These are phyloP conservation scores for Lasioglossum calceatum DNA, from an alignment of 2,888 invertebrate genomes.

Conservation along the genomic window DNA sequence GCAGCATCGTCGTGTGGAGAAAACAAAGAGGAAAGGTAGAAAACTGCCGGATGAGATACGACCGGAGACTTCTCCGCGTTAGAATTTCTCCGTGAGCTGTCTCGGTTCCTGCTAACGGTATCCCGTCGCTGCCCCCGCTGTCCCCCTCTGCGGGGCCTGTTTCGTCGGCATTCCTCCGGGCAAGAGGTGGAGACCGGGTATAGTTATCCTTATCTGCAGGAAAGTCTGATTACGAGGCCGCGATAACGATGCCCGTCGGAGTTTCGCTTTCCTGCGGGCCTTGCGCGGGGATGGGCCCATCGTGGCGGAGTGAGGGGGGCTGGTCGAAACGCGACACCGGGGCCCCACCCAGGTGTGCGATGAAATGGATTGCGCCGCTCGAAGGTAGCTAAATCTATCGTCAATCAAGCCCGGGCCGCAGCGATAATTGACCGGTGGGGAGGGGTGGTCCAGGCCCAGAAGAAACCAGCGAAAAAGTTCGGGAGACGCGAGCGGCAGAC, in stretches of 20 bases:
- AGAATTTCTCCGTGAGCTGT: conserved; percentile 34
- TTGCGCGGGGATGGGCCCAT: background rate
- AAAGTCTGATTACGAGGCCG: conserved; percentile 39
- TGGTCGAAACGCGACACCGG: conserved; percentile 36
- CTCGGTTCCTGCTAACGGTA: conserved; percentile 48
- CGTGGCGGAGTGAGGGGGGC: background rate
- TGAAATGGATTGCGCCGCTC: conserved; percentile 57
- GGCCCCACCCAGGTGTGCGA: conserved; percentile 58
- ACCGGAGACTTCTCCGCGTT: conserved; percentile 45
- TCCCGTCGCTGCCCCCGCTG: background rate
- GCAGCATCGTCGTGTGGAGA: background rate
- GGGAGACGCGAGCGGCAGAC: conserved; percentile 69
- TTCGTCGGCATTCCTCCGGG: conserved; percentile 47
- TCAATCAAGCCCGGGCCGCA: conserved; percentile 49
- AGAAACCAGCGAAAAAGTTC: conserved; percentile 57
- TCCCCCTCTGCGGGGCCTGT: background rate
- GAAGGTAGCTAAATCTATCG: conserved; percentile 55
- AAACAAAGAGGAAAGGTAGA: conserved; percentile 53
- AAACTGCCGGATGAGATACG: conserved; percentile 53
- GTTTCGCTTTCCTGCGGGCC: conserved; percentile 26
- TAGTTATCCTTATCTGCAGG: background rate
- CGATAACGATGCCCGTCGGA: conserved; percentile 45
- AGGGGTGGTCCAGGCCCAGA: conserved; percentile 50
- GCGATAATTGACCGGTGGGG: conserved; percentile 69
- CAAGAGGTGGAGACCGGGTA: background rate